Conservation (phyloP, 2,888 invertebrate species). For the Campoplex capitator region DNA sequence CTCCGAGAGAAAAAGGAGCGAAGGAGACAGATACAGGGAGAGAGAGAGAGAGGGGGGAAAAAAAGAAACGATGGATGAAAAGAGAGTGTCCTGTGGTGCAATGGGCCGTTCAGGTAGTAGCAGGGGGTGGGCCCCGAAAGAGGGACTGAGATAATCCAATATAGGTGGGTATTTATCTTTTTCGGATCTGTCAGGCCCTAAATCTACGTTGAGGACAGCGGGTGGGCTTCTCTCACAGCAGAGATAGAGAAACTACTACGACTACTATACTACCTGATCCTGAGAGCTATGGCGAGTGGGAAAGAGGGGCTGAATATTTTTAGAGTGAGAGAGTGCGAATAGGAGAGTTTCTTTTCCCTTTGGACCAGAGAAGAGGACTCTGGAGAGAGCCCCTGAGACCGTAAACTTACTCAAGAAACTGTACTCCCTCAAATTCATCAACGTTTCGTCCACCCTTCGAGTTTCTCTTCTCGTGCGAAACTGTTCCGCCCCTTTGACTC, state of each 20-base stretch:
- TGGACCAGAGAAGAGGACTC: neutral
- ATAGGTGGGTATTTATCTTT: slow-evolving; percentile 74
- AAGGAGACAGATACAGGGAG: neutral
- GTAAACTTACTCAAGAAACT: slow-evolving; percentile 20
- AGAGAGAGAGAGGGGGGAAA: neutral
- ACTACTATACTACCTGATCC: slow-evolving; percentile 49
- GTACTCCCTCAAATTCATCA: slow-evolving; percentile 8
- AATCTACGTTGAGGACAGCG: slow-evolving; percentile 71
- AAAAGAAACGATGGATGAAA: slow-evolving; percentile 19
- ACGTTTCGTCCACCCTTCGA: neutral
- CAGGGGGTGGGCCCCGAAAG: slow-evolving; percentile 66
- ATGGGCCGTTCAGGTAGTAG: slow-evolving; percentile 70
- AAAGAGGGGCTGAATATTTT: neutral
- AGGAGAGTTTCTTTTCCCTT: neutral
- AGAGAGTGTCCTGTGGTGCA: slow-evolving; percentile 58
- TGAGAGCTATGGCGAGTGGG: slow-evolving; percentile 5
- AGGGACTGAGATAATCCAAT: slow-evolving; percentile 73
- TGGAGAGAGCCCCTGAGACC: neutral
- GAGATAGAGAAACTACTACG: slow-evolving; percentile 48
- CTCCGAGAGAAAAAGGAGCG: slow-evolving; percentile 17
- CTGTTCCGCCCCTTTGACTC: neutral
- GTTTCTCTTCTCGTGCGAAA: too few species aligned
- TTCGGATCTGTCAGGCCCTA: slow-evolving; percentile 71
- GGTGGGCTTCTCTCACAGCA: slow-evolving; percentile 65
- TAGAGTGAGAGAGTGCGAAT: neutral